Base-by-base conservation (phyloP, 2,113 vertebrate genomes). In the Labeo catla region DNA sequence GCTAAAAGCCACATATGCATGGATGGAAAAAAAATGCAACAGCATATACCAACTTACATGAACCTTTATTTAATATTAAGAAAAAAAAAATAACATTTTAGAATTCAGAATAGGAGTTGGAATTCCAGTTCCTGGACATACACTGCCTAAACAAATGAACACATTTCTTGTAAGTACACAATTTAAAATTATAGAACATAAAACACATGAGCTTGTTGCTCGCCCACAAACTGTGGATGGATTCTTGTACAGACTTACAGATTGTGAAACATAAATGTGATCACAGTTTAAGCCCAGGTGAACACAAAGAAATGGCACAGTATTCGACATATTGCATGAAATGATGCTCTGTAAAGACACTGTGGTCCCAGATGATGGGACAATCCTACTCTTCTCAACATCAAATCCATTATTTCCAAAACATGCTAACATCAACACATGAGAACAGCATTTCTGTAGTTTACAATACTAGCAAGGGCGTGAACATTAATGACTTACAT, bases 41-140 rank as follows among this genome's bases (percentile, higher is more conserved):
- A 86, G 28, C 47, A 85, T 23, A 84, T 86, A 86, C 83, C 86
- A 91, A 90, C 79, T 85, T 90, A 87, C 89, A 89, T 81, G 50
- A 91, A 88, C 86, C 86, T 93, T 93, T 92, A 91, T 89, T 93
- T 91, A 91, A 88, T 90, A 93, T 93, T 93, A 91, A 90, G 91
- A 88, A 90, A 91, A 91, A 90, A 23, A 89, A 73, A 79, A 81
- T 11, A 84, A 83, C 76, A 84, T 73, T 65, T 74, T 39, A 87
- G 84, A 90, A 72, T 77, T 45, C 77, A 81, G 68, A 86, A 83
- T 50, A 76, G 4, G 72, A 83, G 39, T 84, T 23, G 61, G 13
- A 61, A 72, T 88, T 85, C 76, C 85, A 86, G 91, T 88, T 90
- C 73, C 89, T 87, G 90, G 43, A 90, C 88, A 89, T 83, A 91